Percentiles rank a stretch among this genome's conserved stretches.
phyloP scores from a whole-genome alignment of 2,113 vertebrate genomes.

The Forbesichthys agassizii region DNA sequence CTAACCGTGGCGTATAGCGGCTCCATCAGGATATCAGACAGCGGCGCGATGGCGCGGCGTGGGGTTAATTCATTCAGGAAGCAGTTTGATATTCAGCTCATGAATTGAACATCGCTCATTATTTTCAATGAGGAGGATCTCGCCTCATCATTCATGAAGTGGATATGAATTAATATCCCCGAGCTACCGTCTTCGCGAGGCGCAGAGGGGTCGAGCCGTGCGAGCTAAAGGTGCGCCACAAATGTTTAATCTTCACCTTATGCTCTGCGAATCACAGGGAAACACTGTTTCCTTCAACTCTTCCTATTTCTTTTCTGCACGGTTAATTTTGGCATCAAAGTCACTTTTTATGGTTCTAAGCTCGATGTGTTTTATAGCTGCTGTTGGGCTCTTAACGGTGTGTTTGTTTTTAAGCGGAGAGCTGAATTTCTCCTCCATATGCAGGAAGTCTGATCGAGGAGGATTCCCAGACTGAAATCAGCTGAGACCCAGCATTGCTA shows the following conservation, averaged over 20 bases:
- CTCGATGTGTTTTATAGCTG: too few relatives aligned
- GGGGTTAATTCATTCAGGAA: slow-evolving; percentile 48
- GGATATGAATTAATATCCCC: slow-evolving; percentile 53
- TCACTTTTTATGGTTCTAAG: neutral
- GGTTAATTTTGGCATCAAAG: neutral
- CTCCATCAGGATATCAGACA: slow-evolving; percentile 17
- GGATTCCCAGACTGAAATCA: too few relatives aligned
- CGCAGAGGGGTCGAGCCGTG: slow-evolving; percentile 40
- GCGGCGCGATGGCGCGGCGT: slow-evolving; percentile 20
- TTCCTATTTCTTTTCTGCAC: neutral
- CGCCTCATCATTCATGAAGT: slow-evolving; percentile 62
- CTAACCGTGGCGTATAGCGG: too few relatives aligned
- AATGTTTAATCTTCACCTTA: slow-evolving; percentile 17
- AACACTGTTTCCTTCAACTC: neutral
- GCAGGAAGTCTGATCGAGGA: too few relatives aligned
- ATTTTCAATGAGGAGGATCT: slow-evolving; percentile 51
- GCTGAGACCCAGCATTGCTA: too few relatives aligned
- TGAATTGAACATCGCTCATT: slow-evolving; percentile 52
- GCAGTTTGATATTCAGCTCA: slow-evolving; percentile 47
- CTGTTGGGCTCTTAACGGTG: too few relatives aligned
- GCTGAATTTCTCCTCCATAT: too few relatives aligned
- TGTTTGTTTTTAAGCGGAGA: too few relatives aligned
- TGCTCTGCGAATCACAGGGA: neutral
- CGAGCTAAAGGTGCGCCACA: slow-evolving; percentile 37
- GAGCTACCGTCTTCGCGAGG: slow-evolving; percentile 2